phyloP scores from a whole-genome alignment of 2,113 vertebrate genomes.

The Oreochromis tanganicae region DNA sequence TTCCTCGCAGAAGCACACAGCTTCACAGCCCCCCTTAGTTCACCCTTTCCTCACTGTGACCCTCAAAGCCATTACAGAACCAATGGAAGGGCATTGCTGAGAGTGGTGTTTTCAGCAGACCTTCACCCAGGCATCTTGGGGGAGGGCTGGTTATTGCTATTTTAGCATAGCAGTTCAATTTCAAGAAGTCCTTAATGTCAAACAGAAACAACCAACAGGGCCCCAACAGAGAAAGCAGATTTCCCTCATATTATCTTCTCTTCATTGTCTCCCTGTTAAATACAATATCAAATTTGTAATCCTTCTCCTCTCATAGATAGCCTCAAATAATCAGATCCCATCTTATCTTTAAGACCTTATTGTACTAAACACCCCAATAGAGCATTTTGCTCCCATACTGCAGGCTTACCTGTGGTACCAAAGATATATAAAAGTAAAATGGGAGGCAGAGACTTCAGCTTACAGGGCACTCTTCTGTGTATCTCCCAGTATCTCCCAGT shows the following conservation, averaged over 20 bases:
- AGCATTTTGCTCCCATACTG: not conserved
- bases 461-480: not conserved
- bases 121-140: not conserved
- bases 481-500: not conserved
- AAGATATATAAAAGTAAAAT: not conserved
- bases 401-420: not conserved
- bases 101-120: not conserved
- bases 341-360: not conserved
- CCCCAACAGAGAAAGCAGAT: not conserved
- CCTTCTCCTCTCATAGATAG: not conserved
- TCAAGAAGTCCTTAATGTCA: not conserved
- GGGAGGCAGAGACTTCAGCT: not conserved
- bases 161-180: not conserved
- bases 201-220: not conserved
- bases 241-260: not conserved
- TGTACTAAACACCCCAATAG: not conserved
- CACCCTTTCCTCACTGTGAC: not conserved
- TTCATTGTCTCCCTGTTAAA: not conserved
- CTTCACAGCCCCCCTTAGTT: not conserved
- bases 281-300: not conserved
- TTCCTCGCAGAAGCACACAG: constrained; percentile 33
- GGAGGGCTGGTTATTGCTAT: not conserved
- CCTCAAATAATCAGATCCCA: not conserved
- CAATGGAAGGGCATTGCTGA: not conserved
- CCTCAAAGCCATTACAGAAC: not conserved